A percentile compares a stretch with the other conserved stretches of the same genome.
phyloP scores from a whole-genome alignment of 2,888 invertebrate genomes.

The Cephus pygmeus region DNA sequence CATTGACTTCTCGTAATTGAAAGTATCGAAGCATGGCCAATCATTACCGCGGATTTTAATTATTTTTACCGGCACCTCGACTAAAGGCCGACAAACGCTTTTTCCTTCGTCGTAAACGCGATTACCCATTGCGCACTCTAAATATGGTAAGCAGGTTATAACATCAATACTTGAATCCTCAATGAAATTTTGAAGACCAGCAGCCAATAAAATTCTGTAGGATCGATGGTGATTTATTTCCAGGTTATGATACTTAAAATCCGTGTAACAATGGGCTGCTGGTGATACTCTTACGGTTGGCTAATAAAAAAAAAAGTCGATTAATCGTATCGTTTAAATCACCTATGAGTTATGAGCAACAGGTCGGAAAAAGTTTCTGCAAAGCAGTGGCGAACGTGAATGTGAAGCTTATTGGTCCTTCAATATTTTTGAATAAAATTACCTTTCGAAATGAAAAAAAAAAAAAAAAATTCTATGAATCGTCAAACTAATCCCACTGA shows the following conservation, averaged over 20 bases:
- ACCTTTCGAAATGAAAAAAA: not conserved
- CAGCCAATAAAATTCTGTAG: not conserved
- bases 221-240: not conserved
- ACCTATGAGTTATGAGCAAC: not conserved
- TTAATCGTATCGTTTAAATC: not conserved
- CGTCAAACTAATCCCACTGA: not conserved
- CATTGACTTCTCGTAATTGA: conserved; percentile 22
- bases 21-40: conserved; percentile 13
- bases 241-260: not conserved
- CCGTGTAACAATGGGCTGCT: not conserved
- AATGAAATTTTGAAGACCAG: not conserved
- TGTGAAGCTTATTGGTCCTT: not conserved
- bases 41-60: conserved; percentile 12
- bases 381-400: not conserved
- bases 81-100: not conserved
- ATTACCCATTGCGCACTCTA: not conserved
- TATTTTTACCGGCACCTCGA: conserved; percentile 4
- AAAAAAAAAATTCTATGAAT: not conserved
- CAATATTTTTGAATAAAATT: not conserved
- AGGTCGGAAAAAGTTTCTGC: not conserved
- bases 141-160: not conserved
- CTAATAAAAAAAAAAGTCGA: not conserved
- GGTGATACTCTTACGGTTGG: not conserved
- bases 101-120: not conserved
- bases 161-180: not conserved